A percentile compares a stretch with the other conserved stretches of the same genome.
phyloP scores from a whole-genome alignment of 2,888 invertebrate species.

The Orthosia incerta region DNA sequence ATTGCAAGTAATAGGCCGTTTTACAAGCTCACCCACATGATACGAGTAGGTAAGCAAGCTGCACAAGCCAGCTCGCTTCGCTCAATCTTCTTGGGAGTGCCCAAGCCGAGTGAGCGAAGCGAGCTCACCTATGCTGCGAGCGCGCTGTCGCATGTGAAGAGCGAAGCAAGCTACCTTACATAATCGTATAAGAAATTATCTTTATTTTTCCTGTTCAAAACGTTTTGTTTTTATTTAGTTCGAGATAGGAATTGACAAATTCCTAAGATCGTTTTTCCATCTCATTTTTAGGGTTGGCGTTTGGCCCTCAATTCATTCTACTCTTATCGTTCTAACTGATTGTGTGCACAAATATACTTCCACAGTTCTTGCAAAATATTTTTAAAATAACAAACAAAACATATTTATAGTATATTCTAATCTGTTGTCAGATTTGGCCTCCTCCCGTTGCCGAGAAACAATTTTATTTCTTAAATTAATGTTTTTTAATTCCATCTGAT shows the following conservation, averaged over 20 bases:
- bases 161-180: background rate
- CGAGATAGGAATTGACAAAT: background rate
- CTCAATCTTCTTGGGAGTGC: too few species aligned
- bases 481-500: too few species aligned
- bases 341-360: background rate
- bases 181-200: background rate
- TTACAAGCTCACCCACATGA: background rate
- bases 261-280: background rate
- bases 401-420: too few species aligned
- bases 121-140: background rate
- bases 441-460: too few species aligned
- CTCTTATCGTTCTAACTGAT: background rate
- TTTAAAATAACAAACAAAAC: slow-evolving; percentile 6
- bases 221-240: too few species aligned
- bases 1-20: background rate
- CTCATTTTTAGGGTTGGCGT: too few species aligned
- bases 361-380: slow-evolving; percentile 5
- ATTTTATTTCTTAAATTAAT: too few species aligned
- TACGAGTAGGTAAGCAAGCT: too few species aligned
- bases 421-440: too few species aligned
- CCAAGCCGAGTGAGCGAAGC: background rate
- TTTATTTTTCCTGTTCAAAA: background rate
- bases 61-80: background rate
- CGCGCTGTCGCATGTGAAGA: background rate
- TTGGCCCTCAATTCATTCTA: background rate